phyloP scores from a whole-genome alignment of 2,797 vertebrate genomes.

The Morus bassanus region DNA sequence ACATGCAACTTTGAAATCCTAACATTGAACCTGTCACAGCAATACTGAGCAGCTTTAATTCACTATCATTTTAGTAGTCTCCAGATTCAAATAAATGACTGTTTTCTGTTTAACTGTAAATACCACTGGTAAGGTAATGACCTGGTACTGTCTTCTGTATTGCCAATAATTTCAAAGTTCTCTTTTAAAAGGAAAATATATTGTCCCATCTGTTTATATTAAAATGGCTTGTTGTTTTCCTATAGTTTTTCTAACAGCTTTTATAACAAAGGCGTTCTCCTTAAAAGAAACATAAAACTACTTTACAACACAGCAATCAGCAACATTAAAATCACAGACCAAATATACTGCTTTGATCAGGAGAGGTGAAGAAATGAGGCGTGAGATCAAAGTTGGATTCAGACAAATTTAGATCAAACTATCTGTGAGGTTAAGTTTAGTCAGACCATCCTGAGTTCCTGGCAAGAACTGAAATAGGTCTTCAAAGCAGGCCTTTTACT shows the following conservation, averaged over 20 bases:
- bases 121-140: neutral
- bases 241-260: neutral
- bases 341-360: neutral
- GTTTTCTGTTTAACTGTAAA: neutral
- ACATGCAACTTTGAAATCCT: neutral
- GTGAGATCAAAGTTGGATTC: neutral
- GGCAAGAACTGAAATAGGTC: neutral
- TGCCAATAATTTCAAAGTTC: neutral
- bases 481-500: neutral
- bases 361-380: neutral
- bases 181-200: neutral
- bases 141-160: neutral
- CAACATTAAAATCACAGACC: neutral
- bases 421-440: neutral
- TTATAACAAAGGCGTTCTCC: neutral
- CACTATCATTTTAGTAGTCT: neutral
- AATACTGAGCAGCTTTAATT: neutral
- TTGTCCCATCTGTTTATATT: neutral
- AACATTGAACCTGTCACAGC: neutral
- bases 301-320: neutral
- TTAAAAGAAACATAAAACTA: neutral
- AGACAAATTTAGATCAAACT: neutral
- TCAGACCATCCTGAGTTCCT: neutral
- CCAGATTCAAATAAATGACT: neutral
- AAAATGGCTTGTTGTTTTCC: neutral